Base-by-base conservation (phyloP, 2,888 invertebrate species). In the Ephialtes manifestator region DNA sequence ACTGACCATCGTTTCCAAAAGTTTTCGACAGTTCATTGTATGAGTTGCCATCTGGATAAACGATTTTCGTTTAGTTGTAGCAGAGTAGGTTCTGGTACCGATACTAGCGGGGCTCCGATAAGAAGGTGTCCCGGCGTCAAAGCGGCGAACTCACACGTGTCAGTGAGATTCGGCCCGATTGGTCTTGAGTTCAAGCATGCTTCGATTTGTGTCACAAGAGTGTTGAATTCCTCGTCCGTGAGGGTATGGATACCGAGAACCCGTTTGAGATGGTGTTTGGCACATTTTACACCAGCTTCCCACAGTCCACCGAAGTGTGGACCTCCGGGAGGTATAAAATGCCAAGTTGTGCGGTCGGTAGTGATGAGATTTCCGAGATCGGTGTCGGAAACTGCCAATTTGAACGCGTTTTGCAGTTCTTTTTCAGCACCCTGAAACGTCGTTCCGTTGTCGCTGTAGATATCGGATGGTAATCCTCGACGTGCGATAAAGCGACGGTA, bases 251-350 rank as follows among this genome's bases (percentile, higher is more conserved):
- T 79, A 39, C 20, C 71, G 2, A 88, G 71, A 2, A 88, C 77
- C 28, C 88, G 76, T n/a, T 86, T 82, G n/a, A 91, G 58, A 85
- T 91, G 89, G 63, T 83, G 74, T 81, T 92, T 92, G 0, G 84
- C 74, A 28, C 53, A 31, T 48, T 70, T 60, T 11, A 77, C 68
- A 24, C 24, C 24, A 1, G 24, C 24, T 2, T 24, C 24, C 24
- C 24, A 24, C 2, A 24, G 24, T 24, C 81, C 76, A 24, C 81
- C 81, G 43, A 82, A 82, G 28, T 76, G 70, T 10, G 81, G 76
- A 0, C 76, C 67, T 8, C 67, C 60, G 1, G 83, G 71, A 4
- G 83, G 78, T 48, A 83, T 78, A 53, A 83, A 83, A 3, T 77
- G 43, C 81, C 76, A 82, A 0, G 28, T 15, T 2, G 67, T 58